Evolutionary conservation across 2,797 vertebrate genomes (phyloP).

Genomic region (Notolepis coatsorum): DNA sequence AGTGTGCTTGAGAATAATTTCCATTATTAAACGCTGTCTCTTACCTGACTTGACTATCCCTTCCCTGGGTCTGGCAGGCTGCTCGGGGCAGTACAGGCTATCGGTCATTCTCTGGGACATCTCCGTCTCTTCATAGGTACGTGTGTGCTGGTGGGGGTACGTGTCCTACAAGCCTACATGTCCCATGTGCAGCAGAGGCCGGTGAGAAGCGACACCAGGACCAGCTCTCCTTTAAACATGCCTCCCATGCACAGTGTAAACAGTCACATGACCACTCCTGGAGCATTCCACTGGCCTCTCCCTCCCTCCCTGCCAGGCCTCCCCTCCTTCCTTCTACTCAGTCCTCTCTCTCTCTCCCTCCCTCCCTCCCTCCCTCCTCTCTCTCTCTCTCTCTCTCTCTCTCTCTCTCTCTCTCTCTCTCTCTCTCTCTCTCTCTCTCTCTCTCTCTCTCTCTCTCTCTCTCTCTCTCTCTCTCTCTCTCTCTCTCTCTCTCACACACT

Average conservation of each 20-base stretch:
- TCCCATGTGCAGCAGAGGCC: constrained; percentile 16
- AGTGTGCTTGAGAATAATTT: too few relatives aligned
- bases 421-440: background rate
- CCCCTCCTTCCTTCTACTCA: constrained; percentile 41
- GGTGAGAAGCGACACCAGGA: constrained; percentile 16
- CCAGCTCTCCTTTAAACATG: constrained; percentile 58
- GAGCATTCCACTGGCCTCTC: constrained; percentile 39
- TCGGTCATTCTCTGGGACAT: constrained; percentile 77
- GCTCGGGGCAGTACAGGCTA: constrained; percentile 64
- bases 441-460: background rate
- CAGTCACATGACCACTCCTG: constrained; percentile 69
- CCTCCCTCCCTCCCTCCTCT: constrained; percentile 15
- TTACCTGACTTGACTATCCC: constrained; percentile 91
- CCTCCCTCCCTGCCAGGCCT: constrained; percentile 38
- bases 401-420: background rate
- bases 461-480: background rate
- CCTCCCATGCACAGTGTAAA: constrained; percentile 47
- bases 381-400: background rate
- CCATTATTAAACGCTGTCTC: too few relatives aligned
- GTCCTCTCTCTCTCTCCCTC: constrained; percentile 26
- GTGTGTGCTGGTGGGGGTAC: constrained; percentile 38
- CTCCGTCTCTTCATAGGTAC: constrained; percentile 14
- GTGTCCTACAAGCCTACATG: constrained; percentile 33
- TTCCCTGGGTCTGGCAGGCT: constrained; percentile 78
- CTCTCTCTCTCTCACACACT: too few relatives aligned